Conservation (phyloP, 2,888 invertebrate species). For the Oscheius sp. region DNA sequence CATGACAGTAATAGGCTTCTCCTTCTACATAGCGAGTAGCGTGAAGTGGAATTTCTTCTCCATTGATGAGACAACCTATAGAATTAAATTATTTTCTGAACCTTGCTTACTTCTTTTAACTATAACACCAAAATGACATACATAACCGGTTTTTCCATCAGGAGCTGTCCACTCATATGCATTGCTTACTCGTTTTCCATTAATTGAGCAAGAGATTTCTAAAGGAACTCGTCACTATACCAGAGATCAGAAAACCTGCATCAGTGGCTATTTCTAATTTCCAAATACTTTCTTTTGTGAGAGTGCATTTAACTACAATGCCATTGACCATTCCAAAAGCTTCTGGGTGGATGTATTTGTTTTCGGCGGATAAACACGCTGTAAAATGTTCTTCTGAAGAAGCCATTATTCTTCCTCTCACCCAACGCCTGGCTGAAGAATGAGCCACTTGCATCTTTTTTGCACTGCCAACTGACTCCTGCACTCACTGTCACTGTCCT, state of each 20-base stretch:
- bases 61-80: conserved; percentile 34
- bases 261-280: conserved; percentile 5
- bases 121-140: conserved; percentile 39
- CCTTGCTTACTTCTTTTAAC: conserved; percentile 28
- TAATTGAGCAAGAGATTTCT: conserved; percentile 35
- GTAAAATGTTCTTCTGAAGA: not conserved
- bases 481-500: conserved; percentile 31
- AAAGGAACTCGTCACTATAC: not conserved
- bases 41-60: conserved; percentile 32
- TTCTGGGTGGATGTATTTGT: conserved; percentile 36
- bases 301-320: conserved; percentile 34
- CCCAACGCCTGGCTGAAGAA: conserved; percentile 33
- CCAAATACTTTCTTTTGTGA: not conserved
- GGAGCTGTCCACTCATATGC: conserved; percentile 36
- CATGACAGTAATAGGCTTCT: conserved; percentile 33
- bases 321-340: conserved; percentile 36
- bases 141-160: conserved; percentile 34
- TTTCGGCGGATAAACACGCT: conserved; percentile 41
- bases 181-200: conserved; percentile 19
- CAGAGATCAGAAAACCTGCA: not conserved
- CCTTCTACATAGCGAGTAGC: conserved; percentile 30
- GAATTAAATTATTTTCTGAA: conserved; percentile 5
- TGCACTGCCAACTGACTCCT: conserved; percentile 37
- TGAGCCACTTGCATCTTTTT: conserved; percentile 33
- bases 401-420: not conserved